phyloP scores from a whole-genome alignment of 2,113 vertebrate species.

The Phaethornis superciliosus region DNA sequence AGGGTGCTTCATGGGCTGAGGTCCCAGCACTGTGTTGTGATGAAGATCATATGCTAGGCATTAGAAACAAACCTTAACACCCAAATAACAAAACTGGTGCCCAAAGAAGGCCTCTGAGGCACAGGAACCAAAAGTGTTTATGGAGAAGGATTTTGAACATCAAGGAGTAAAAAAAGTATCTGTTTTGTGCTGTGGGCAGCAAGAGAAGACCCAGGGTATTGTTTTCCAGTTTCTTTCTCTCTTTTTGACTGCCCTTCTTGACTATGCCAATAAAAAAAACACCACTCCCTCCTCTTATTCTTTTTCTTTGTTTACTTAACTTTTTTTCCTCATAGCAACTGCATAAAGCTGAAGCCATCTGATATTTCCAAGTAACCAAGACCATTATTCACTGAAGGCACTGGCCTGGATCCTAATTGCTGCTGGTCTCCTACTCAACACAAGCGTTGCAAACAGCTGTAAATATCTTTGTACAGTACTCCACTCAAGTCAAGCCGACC shows the following conservation, averaged over 20 bases:
- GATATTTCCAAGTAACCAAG: constrained; percentile 65
- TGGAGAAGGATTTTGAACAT: background rate
- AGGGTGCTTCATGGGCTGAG: background rate
- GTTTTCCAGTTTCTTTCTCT: constrained; percentile 22
- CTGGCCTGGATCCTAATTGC: constrained; percentile 64
- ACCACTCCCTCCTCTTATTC: constrained; percentile 67
- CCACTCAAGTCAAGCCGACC: constrained; percentile 49
- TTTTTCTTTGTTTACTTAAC: constrained; percentile 69
- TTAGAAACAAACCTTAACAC: background rate
- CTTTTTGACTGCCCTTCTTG: constrained; percentile 42
- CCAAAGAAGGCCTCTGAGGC: background rate
- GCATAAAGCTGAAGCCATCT: constrained; percentile 56
- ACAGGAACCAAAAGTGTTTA: background rate
- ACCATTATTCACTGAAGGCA: constrained; percentile 64
- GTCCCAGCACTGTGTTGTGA: background rate
- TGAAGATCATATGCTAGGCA: background rate
- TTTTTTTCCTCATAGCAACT: constrained; percentile 65
- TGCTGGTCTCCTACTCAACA: constrained; percentile 37
- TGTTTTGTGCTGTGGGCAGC: background rate
- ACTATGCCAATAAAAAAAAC: constrained; percentile 35
- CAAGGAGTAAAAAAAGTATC: background rate
- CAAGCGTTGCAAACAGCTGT: constrained; percentile 29
- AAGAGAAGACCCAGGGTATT: constrained; percentile 33
- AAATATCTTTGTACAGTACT: constrained; percentile 46
- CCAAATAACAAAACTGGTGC: background rate